Base-by-base conservation (phyloP, 2,888 invertebrate genomes). In the Netelia inedita region DNA sequence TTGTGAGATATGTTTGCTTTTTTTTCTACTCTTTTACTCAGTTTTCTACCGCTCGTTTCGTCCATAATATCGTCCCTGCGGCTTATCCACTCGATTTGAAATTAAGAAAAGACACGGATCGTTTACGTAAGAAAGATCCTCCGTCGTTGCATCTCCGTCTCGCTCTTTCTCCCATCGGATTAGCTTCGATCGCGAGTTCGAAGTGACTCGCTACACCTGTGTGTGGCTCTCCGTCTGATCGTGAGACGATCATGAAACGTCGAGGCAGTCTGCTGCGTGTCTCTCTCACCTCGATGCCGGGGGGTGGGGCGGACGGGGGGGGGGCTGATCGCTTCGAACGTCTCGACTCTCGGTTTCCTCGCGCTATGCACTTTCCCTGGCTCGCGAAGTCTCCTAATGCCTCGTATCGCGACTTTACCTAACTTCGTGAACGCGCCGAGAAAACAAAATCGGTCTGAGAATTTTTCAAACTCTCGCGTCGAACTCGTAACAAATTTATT, bases 331-430 rank as follows among this genome's bases (percentile, higher is more conserved):
- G 65, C 21, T 46, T 53, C 55, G 43, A 68, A 59, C 69, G 61
- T 79, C 69, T 71, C 78, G 76, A 79, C 78, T 79, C 78, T 61
- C 69, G 55, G 23, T 72, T 79, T 79, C 71, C 50, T 72, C 63
- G 55, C 21, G 78, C 63, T 80, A 85, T 86, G 80, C 86, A 85
- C 85, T 85, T 86, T 86, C 82, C 86, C 86, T 79, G 82, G 21
- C 41, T 79, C 61, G 6, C 50, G 43, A 76, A 28, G 57, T 5
- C 46, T 76, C 76, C 59, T 46, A 19, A 63, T 53, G 50, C 63
- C 74, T 53, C 53, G 14, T 63, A 59, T 50, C 50, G 50, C 19
- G 6, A 19, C 16, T 57, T 19, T 57, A 57, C 11, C 28, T 46
- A 46, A 46, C 46, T 46, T 10, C 46, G 46, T 8, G 14, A 53